Conservation (phyloP, 2,113 vertebrate genomes). For the Cromileptes altivelis region DNA sequence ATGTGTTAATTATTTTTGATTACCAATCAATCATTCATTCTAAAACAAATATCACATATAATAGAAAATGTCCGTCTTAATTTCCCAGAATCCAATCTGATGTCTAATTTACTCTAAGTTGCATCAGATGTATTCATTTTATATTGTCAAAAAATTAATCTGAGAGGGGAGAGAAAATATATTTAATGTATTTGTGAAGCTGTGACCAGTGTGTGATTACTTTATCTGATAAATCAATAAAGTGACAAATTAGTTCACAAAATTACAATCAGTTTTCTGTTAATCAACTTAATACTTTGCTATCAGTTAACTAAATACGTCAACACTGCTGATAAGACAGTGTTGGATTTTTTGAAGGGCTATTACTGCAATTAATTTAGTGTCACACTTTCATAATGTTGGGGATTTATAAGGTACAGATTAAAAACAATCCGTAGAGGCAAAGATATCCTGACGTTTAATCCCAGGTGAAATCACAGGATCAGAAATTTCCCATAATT, state of each 20-base stretch:
- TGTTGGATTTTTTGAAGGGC: slow-evolving; percentile 7
- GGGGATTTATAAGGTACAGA: neutral
- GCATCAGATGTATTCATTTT: neutral
- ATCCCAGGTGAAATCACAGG: neutral
- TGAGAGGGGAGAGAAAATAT: neutral
- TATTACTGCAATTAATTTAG: neutral
- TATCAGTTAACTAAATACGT: neutral
- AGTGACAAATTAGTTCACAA: neutral
- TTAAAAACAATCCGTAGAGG: neutral
- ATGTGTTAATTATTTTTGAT: neutral
- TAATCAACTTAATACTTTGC: neutral
- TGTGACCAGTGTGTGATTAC: neutral
- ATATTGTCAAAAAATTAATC: neutral
- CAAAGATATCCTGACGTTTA: neutral
- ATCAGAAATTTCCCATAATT: neutral
- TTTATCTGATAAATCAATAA: neutral
- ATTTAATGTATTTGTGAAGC: neutral
- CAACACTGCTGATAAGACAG: neutral
- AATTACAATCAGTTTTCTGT: neutral
- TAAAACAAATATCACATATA: neutral
- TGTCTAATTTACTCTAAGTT: neutral
- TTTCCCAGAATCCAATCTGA: neutral
- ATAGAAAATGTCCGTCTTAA: neutral
- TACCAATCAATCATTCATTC: neutral
- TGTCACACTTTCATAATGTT: neutral